Percentiles rank a stretch among this genome's conserved stretches.
Conservation (phyloP, 2,888 invertebrate species). For the Erannis defoliaria region DNA sequence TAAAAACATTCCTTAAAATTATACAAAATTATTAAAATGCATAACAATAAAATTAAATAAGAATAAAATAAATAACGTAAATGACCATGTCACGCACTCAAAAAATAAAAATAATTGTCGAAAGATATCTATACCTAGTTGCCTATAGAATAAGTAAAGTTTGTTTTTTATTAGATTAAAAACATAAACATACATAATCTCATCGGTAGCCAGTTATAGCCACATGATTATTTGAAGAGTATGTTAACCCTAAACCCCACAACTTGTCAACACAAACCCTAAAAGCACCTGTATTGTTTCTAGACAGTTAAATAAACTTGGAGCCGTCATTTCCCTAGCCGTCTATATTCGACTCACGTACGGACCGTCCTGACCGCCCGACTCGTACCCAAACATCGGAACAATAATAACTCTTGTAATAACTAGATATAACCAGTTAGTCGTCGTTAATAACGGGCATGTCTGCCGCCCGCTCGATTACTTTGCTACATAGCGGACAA, state of each 20-base stretch:
- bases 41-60: no score
- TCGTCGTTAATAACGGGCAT: constrained; percentile 65
- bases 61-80: no score
- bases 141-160: no score
- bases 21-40: no score
- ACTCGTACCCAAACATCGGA: constrained; percentile 44
- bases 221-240: constrained; percentile 33
- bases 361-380: constrained; percentile 47
- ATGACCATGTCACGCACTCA: no score
- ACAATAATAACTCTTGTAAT: constrained; percentile 56
- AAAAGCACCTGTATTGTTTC: constrained; percentile 37
- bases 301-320: constrained; percentile 43
- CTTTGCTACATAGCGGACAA: constrained; percentile 65
- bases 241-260: constrained; percentile 31
- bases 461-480: constrained; percentile 62
- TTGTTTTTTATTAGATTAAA: no score
- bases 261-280: constrained; percentile 41
- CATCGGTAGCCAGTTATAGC: constrained; percentile 19
- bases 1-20: no score
- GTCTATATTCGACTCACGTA: constrained; percentile 40
- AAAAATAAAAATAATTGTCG: no score
- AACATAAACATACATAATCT: not conserved
- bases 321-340: constrained; percentile 40
- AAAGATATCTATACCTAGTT: no score
- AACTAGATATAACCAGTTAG: constrained; percentile 53